Conservation (phyloP, 35 echinoderm and acorn worm species). For the Hemicentrotus pulcherrimus region DNA sequence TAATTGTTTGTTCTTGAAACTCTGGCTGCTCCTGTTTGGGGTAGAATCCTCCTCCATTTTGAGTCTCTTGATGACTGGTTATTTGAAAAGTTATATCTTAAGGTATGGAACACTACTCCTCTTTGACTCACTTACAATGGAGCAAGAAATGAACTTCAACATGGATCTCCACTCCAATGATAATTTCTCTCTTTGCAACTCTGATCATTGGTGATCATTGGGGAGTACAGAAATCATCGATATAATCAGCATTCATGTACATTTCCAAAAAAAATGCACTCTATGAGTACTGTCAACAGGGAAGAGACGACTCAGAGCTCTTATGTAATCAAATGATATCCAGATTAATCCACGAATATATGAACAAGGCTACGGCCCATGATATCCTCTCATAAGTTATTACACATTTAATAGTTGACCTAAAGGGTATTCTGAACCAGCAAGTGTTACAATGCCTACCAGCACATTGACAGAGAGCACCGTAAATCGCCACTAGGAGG, state of each 20-base stretch:
- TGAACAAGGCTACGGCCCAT: background rate
- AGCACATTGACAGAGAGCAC: background rate
- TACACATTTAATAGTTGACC: background rate
- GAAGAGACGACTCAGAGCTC: background rate
- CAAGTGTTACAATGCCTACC: background rate
- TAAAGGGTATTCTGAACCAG: background rate
- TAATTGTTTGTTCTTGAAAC: constrained; percentile 7
- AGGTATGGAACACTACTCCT: background rate
- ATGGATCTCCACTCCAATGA: background rate
- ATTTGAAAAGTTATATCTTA: background rate
- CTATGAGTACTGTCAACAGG: background rate
- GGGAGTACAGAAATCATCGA: background rate
- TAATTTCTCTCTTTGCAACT: background rate
- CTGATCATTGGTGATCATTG: background rate
- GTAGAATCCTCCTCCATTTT: constrained; percentile 44
- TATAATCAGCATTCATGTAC: background rate
- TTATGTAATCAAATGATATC: background rate
- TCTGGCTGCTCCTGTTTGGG: constrained; percentile 9
- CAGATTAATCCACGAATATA: background rate
- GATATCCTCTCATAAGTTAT: background rate
- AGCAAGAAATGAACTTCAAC: background rate
- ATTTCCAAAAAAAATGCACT: background rate
- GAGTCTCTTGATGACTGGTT: background rate
- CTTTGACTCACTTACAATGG: background rate
- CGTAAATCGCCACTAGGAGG: background rate